These are phyloP conservation scores for Rhinatrema bivittatum DNA, from an alignment of 2,797 vertebrate genomes.

Conservation along the genomic window DNA sequence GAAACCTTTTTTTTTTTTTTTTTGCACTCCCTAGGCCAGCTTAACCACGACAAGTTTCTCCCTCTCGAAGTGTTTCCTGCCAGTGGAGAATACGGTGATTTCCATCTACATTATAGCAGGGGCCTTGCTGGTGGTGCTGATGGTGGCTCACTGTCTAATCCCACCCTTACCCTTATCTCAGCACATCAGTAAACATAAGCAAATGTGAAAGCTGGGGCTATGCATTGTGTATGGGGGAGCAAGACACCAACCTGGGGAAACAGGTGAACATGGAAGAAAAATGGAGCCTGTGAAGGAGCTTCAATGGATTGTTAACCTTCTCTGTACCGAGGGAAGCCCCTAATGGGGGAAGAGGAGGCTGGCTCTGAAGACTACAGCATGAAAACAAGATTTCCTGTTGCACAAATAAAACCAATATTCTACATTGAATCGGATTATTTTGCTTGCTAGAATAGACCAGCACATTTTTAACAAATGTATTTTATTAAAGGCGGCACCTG, in stretches of 20 bases:
- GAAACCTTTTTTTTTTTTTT: constrained; percentile 22
- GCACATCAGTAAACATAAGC: constrained; percentile 77
- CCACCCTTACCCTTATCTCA: constrained; percentile 63
- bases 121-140: constrained; percentile 42
- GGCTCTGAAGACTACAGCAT: too few species aligned
- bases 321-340: too few species aligned
- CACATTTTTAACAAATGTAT: constrained; percentile 50
- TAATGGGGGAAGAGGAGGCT: too few species aligned
- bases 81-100: constrained; percentile 77
- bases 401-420: constrained; percentile 51
- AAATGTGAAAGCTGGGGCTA: constrained; percentile 55
- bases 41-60: constrained; percentile 65
- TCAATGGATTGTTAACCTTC: too few species aligned
- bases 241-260: neutral
- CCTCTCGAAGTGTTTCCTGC: constrained; percentile 87
- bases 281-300: too few species aligned
- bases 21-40: constrained; percentile 77
- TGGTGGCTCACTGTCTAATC: constrained; percentile 58
- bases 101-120: constrained; percentile 59
- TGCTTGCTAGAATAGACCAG: constrained; percentile 33
- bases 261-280: too few species aligned
- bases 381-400: constrained; percentile 51
- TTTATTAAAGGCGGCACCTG: constrained; percentile 54
- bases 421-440: constrained; percentile 43
- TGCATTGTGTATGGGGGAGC: neutral